Evolutionary conservation across 2,888 invertebrate species (phyloP), one percentile per base, ranked within the genome.

Genomic region (Leptura quadrifasciata): DNA sequence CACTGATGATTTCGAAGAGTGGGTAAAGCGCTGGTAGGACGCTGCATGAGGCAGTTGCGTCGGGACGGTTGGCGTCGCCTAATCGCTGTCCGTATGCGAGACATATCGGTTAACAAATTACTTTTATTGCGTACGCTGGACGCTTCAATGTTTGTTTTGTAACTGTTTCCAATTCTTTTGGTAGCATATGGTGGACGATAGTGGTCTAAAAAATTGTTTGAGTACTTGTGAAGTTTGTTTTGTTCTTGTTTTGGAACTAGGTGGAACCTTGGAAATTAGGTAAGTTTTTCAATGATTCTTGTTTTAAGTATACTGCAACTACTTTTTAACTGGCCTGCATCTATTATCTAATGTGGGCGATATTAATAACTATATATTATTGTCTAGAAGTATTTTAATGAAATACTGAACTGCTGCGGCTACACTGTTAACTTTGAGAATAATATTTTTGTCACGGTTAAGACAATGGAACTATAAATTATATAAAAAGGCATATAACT

Each of bases 31-130:
- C 55, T 24, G 31, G 24, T 15, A 20, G 69, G 69, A 60, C 69
- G 58, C 39, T 60, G 69, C 18, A 69, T 69, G 58, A 69, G 58
- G 69, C 69, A 69, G 69, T 69, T 58, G 69, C 69, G 58, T 69
- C 69, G 69, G 69, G 58, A 69, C 58, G 69, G 18, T 54, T 39
- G 69, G 69, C 69, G 69, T 69, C 69, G 69, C 31, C 21, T 58
- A 67, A 57, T 68, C 68, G 68, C 55, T 47, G 18, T 24, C 31
- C 69, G 58, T 20, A 21, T 47, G 55, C 69, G n/a, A 31, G 18
- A 35, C 31, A 17, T n/a, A 20, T 20, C 52, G 24, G 10, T 68
- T 39, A 31, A 27, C 20, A 18, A n/a, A 55, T 57, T 15, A 57
- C 27, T 31, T 31, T 15, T 35, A 24, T n/a, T 52, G 24, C 65